These are phyloP conservation scores for Cynocephalus volans DNA, from an alignment of 2,113 vertebrate genomes.

Conservation along the genomic window DNA sequence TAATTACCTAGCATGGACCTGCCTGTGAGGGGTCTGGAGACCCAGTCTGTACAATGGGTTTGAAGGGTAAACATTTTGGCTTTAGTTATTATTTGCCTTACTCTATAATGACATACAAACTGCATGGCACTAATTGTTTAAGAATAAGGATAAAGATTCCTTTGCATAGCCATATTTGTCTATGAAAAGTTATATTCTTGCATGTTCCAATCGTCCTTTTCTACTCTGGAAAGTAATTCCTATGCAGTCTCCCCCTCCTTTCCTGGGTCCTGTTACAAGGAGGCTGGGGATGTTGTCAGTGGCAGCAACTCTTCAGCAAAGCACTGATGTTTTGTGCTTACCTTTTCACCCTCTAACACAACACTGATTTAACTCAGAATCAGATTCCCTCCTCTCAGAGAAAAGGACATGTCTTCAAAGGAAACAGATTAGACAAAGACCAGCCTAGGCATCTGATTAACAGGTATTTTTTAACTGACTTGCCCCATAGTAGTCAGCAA, in stretches of 20 bases:
- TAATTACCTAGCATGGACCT: too few species aligned
- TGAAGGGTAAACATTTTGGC: too few species aligned
- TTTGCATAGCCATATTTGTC: background rate
- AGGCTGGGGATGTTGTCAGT: background rate
- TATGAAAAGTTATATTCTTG: slow-evolving; percentile 12
- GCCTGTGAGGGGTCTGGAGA: too few species aligned
- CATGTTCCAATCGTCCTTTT: background rate
- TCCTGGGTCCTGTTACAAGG: background rate
- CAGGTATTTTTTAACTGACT: slow-evolving; percentile 25
- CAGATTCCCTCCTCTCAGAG: background rate
- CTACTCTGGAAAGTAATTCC: slow-evolving; percentile 8
- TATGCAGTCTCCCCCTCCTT: background rate
- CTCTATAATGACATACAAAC: background rate
- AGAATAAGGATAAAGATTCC: background rate
- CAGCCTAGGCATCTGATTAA: background rate
- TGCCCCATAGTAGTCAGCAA: background rate
- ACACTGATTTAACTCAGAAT: slow-evolving; percentile 15
- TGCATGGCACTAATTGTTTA: background rate
- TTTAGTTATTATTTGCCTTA: too few species aligned
- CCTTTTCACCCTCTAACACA: slow-evolving; percentile 33
- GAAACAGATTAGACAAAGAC: background rate
- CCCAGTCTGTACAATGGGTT: too few species aligned
- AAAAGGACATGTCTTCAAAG: background rate
- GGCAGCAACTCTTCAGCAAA: background rate
- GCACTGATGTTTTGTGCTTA: background rate